Percentiles rank a stretch among this genome's conserved stretches.
Conservation (phyloP, 2,797 vertebrate species). For the Rallus crepitans region DNA sequence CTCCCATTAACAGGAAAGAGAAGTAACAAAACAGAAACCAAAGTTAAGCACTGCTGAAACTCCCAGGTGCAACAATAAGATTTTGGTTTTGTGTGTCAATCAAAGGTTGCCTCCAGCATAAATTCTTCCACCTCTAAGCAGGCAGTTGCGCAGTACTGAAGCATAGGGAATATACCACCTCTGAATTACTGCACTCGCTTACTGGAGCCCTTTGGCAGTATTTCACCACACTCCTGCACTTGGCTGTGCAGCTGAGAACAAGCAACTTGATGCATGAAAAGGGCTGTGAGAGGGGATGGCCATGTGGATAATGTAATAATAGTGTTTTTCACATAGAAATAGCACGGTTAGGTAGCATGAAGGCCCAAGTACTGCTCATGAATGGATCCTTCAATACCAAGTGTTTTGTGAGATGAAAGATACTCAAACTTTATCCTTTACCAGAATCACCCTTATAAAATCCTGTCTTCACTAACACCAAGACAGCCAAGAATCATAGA, state of each 20-base stretch:
- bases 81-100: constrained; percentile 5
- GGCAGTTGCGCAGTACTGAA: neutral
- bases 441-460: neutral
- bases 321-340: neutral
- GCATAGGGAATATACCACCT: neutral
- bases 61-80: neutral
- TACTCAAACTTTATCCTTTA: neutral
- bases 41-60: neutral
- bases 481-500: neutral
- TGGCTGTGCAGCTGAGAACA: neutral
- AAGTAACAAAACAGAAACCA: neutral
- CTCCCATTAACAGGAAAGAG: neutral
- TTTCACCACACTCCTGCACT: neutral
- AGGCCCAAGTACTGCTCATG: neutral
- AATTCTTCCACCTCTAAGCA: neutral
- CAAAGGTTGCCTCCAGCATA: constrained; percentile 15
- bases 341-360: neutral
- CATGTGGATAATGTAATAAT: neutral
- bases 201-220: neutral
- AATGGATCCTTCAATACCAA: neutral
- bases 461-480: neutral
- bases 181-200: neutral
- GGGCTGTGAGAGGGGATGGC: neutral
- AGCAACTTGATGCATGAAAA: neutral
- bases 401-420: neutral